Conservation (phyloP, 2,113 vertebrate genomes). For the Pelecanus crispus region DNA sequence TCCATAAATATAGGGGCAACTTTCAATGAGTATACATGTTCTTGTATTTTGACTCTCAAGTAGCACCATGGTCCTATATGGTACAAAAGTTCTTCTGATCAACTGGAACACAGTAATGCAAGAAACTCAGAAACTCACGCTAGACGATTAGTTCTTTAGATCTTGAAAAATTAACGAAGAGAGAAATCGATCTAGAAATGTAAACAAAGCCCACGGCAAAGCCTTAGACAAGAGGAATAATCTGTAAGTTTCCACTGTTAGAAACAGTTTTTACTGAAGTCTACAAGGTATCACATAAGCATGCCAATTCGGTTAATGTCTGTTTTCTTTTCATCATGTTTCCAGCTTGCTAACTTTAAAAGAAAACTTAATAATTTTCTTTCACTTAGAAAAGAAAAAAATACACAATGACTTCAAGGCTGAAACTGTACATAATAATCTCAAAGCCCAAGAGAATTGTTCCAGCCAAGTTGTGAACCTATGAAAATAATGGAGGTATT, state of each 20-base stretch:
- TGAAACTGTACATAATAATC: background rate
- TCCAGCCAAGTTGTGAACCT: background rate
- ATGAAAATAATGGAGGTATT: background rate
- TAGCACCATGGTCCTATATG: fast-evolving
- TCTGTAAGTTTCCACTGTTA: background rate
- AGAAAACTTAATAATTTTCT: constrained; percentile 7
- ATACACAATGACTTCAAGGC: background rate
- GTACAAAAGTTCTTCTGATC: background rate
- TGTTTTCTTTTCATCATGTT: background rate
- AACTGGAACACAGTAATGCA: background rate
- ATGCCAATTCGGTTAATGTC: background rate
- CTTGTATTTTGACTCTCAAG: background rate
- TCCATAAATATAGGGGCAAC: background rate
- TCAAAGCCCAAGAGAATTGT: background rate
- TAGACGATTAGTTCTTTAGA: background rate
- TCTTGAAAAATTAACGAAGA: background rate
- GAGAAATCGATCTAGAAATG: background rate
- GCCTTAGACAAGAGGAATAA: background rate
- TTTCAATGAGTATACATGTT: background rate
- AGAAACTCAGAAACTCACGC: background rate
- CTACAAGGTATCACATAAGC: background rate
- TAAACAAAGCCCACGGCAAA: background rate
- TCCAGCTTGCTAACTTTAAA: constrained; percentile 6
- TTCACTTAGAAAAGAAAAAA: constrained; percentile 6
- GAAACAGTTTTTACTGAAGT: background rate